Conservation (phyloP, 1,140 invertebrate genomes). For the Onthophagus taurus region DNA sequence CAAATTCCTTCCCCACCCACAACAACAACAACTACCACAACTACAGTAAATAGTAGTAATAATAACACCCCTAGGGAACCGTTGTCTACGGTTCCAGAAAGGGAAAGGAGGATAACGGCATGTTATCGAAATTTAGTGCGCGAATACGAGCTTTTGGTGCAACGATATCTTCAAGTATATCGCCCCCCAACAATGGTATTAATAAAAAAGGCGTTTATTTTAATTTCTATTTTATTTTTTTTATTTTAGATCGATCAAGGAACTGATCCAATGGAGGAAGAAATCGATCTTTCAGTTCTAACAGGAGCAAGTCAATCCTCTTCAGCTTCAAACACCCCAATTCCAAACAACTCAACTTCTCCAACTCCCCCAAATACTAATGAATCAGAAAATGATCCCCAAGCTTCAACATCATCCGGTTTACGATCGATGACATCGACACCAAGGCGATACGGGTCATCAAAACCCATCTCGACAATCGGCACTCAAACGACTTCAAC, state of each 20-base stretch:
- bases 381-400: constrained; percentile 1
- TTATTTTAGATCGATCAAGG: constrained; percentile 49
- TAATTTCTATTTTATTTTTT: constrained; percentile 15
- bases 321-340: background rate
- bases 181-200: constrained; percentile 39
- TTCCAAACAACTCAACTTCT: background rate
- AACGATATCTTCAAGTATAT: constrained; percentile 42
- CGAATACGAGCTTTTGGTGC: constrained; percentile 42
- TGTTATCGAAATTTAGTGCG: constrained; percentile 42
- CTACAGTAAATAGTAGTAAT: too few relatives aligned
- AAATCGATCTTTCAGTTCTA: constrained; percentile 19
- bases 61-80: too few relatives aligned
- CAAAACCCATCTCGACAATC: too few relatives aligned
- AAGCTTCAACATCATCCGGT: background rate
- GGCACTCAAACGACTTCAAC: too few relatives aligned
- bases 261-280: constrained; percentile 57
- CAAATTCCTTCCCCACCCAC: too few relatives aligned
- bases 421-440: too few relatives aligned
- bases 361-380: background rate
- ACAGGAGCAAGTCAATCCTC: background rate
- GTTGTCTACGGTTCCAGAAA: constrained; percentile 29
- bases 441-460: too few relatives aligned
- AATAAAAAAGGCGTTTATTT: too few relatives aligned
- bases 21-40: too few relatives aligned
- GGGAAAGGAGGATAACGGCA: constrained; percentile 36